Percentiles rank a stretch among this genome's conserved stretches.
These are phyloP conservation scores for Protobothrops mucrosquamatus DNA, from an alignment of 2,113 vertebrate species.

Conservation along the genomic window DNA sequence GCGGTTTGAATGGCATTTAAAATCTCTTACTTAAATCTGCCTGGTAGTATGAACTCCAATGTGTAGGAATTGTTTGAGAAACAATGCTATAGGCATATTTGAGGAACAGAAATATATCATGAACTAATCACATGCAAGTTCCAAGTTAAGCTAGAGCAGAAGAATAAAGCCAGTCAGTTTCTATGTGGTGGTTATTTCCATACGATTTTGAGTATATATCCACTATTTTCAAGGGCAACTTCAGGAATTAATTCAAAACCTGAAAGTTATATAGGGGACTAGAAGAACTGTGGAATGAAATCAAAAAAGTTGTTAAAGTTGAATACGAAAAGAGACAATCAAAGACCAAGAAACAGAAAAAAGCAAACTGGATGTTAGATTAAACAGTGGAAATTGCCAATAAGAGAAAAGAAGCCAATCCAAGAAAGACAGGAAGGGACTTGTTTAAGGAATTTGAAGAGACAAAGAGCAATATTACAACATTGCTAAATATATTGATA, in stretches of 20 bases:
- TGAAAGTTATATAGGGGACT: neutral
- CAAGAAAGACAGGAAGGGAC: neutral
- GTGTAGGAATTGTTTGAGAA: neutral
- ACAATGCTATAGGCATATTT: neutral
- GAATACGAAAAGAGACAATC: neutral
- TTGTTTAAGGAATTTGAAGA: neutral
- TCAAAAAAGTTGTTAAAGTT: neutral
- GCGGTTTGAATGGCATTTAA: neutral
- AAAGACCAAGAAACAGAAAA: neutral
- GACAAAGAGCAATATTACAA: neutral
- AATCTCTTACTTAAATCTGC: neutral
- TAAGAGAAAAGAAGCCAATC: neutral
- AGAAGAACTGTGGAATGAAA: neutral
- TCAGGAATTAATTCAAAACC: neutral
- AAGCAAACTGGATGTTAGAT: neutral
- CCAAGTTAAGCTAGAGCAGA: neutral
- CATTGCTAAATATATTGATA: neutral
- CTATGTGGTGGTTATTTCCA: neutral
- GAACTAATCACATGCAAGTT: neutral
- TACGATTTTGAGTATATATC: neutral
- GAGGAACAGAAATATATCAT: neutral
- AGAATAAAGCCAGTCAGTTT: neutral
- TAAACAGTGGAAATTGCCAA: neutral
- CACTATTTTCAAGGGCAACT: neutral
- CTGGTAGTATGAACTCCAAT: neutral